Base-by-base conservation (phyloP, 2,113 vertebrate genomes). In the Melanerpes formicivorus region DNA sequence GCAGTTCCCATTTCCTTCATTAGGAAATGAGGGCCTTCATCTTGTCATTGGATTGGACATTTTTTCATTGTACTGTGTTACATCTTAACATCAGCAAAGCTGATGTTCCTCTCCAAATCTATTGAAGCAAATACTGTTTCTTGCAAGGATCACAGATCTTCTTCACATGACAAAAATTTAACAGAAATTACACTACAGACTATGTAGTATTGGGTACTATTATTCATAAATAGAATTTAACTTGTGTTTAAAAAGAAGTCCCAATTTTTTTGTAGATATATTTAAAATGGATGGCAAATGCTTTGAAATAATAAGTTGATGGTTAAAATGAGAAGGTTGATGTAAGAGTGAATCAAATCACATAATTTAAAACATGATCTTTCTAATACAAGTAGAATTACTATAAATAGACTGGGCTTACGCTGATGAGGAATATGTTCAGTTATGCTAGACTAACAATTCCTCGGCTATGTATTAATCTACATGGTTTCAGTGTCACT, bases 341-440 rank as follows among this genome's bases (percentile, higher is more conserved):
- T 94, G 64, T 84, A 87, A 88, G 84, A 85, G 54, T 89, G 93
- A 95, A 89, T 89, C 90, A 96, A 96, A 90, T 84, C 70, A 72
- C 76, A 76, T 90, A 4, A 62, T 95, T 96, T 96, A 69, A 84
- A 95, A 87, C 63, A 81, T 87, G 89, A 90, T 96, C 83, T 92
- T 82, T 85, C 75, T 76, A 79, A 89, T 71, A 95, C 70, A 86
- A 84, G 88, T 90, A 80, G 70, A 90, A 77, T 86, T 80, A 18
- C 95, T 96, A 96, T 95, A 96, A 96, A 95, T 95, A 96, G 88
- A 92, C 66, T 71, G n/a, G 44, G 69, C 71, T 30, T 94, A 52
- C 72, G 89, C 85, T 95, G 88, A 91, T 0, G 3, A 82, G 54
- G 96, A 94, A 97, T 93, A 50, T 0, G 0, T 96, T 96, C 88